These are phyloP conservation scores for Suncus etruscus DNA, from an alignment of 2,113 vertebrate species.

Conservation along the genomic window DNA sequence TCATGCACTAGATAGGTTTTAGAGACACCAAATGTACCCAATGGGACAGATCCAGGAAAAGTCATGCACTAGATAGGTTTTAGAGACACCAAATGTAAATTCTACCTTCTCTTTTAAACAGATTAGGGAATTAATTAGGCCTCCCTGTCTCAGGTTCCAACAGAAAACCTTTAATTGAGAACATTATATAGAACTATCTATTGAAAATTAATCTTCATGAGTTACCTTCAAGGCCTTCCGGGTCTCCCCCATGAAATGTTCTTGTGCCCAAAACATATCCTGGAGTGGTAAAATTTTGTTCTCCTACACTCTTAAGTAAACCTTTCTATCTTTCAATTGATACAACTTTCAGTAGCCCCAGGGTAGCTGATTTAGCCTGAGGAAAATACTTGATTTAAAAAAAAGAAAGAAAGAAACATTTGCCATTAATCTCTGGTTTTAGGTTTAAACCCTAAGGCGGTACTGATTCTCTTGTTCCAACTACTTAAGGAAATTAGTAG, in stretches of 20 bases:
- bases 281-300: background rate
- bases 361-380: conserved; percentile 54
- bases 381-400: conserved; percentile 19
- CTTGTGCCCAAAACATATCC: background rate
- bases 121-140: background rate
- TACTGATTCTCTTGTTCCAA: background rate
- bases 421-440: conserved; percentile 35
- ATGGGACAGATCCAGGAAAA: no score
- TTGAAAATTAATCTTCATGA: background rate
- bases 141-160: background rate
- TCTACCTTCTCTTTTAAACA: background rate
- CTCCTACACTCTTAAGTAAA: background rate
- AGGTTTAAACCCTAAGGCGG: conserved; percentile 29
- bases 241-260: background rate
- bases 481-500: conserved; percentile 23
- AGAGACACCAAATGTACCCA: background rate
- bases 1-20: background rate
- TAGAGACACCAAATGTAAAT: background rate
- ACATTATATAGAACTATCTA: background rate
- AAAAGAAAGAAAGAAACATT: background rate
- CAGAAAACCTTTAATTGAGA: background rate
- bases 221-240: background rate
- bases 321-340: conserved; percentile 17
- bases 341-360: background rate
- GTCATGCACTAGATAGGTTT: background rate